Percentiles rank a stretch among this genome's conserved stretches.
Conservation (phyloP, 2,113 vertebrate genomes). For the Callionymus lyra region DNA sequence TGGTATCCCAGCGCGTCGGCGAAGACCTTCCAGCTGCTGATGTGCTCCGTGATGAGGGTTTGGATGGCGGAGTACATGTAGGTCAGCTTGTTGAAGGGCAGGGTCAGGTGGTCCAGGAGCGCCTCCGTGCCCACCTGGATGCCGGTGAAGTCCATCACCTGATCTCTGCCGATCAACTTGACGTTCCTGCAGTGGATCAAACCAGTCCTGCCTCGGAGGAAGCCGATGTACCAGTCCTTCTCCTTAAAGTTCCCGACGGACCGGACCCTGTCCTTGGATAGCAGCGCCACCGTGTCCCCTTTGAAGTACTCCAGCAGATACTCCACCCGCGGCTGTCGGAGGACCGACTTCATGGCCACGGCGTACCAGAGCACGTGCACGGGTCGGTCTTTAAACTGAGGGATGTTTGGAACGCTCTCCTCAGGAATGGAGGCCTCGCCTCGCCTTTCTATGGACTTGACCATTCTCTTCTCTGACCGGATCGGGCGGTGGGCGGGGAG, state of each 20-base stretch:
- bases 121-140: constrained; percentile 67
- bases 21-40: constrained; percentile 80
- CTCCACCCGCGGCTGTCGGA: constrained; percentile 81
- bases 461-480: constrained; percentile 60
- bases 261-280: constrained; percentile 80
- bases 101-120: constrained; percentile 79
- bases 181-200: constrained; percentile 90
- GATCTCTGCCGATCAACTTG: constrained; percentile 81
- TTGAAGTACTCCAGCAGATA: constrained; percentile 96
- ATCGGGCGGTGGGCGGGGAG: constrained; percentile 77
- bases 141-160: constrained; percentile 77
- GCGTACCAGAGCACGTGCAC: constrained; percentile 76
- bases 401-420: constrained; percentile 59
- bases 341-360: constrained; percentile 80
- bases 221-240: constrained; percentile 92
- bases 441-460: constrained; percentile 48
- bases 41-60: constrained; percentile 78
- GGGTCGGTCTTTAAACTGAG: constrained; percentile 72
- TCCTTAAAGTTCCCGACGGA: constrained; percentile 85
- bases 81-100: constrained; percentile 87
- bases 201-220: constrained; percentile 80
- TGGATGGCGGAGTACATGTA: constrained; percentile 91
- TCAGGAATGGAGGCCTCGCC: constrained; percentile 63
- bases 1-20: constrained; percentile 80
- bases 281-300: constrained; percentile 86